Evolutionary conservation across 2,797 vertebrate species (phyloP), one percentile per base, ranked within the genome.

Genomic region (Phalloptychus januarius): DNA sequence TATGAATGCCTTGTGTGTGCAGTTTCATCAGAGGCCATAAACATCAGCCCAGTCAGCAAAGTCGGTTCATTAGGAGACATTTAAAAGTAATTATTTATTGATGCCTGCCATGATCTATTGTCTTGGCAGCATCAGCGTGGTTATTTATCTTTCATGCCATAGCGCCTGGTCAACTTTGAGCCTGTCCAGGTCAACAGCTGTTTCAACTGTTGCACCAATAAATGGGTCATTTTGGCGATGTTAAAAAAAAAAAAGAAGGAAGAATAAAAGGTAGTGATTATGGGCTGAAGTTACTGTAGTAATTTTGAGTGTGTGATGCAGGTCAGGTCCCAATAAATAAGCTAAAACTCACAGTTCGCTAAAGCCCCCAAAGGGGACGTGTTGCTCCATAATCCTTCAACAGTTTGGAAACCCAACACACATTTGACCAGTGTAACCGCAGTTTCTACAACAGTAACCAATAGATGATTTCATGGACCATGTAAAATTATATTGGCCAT

Each of bases 41-140:
- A 93, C 90, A 92, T 84, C 50, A 88, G 84, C 92, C 86, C 90
- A 89, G 92, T 96, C 95, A 96, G 96, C 94, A 96, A 93, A 95
- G 94, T 95, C 91, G 80, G 89, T 90, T 96, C 94, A 94, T 96
- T 95, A 95, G 95, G 93, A 94, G 89, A 90, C 91, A 92, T 95
- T 96, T 96, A 95, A 94, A 91, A 95, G 89, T 93, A 95, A 94
- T 96, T 96, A 96, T 95, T 96, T 97, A 96, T 96, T 95, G 93
- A 96, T 95, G 95, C 88, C 79, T 89, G 92, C 86, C 87, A 89
- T 94, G 95, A 96, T 96, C 95, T 94, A 93, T 95, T 88, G 90
- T 95, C 91, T 61, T 45, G 78, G 84, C 82, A 89, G 83, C 86
- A 78, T 85, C 70, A 44, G 50, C 87, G 84, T 84, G 84, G 85